phyloP scores from a whole-genome alignment of 2,797 vertebrate genomes.

The Leptatherina wallacei region DNA sequence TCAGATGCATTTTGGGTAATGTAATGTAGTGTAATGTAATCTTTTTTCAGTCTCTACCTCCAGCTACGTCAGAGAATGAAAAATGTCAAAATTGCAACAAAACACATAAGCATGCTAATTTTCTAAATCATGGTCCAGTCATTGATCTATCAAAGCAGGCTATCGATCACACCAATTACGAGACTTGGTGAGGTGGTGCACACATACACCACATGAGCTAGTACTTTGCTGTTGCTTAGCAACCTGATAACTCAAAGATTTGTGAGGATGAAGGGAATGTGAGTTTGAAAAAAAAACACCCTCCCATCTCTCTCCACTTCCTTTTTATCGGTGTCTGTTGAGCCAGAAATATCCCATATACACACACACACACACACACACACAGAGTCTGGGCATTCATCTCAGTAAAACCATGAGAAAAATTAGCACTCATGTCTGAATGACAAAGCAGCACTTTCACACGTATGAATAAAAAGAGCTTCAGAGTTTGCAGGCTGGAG shows the following conservation, averaged over 20 bases:
- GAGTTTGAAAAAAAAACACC: conserved; percentile 3
- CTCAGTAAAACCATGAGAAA: neutral
- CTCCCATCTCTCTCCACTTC: neutral
- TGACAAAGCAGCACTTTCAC: neutral
- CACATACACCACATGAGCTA: conserved; percentile 30
- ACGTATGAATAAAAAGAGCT: neutral
- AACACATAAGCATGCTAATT: neutral
- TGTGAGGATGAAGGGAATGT: conserved; percentile 8
- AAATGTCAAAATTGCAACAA: neutral
- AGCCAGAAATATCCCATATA: neutral
- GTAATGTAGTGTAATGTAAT: neutral
- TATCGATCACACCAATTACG: conserved; percentile 46
- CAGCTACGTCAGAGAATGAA: neutral
- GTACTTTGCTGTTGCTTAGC: conserved; percentile 71
- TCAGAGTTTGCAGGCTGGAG: neutral
- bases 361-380: neutral
- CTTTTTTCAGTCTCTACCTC: neutral
- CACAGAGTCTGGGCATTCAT: too few species aligned
- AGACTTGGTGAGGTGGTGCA: conserved; percentile 50
- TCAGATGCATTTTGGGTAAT: neutral
- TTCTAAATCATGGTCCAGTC: neutral
- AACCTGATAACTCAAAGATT: conserved; percentile 65
- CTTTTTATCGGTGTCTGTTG: neutral
- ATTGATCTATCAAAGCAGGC: neutral
- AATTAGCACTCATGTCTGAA: neutral